A percentile compares a stretch with the other conserved stretches of the same genome.
Conservation (phyloP, 2,113 vertebrate species). For the Pterocles orientalis region DNA sequence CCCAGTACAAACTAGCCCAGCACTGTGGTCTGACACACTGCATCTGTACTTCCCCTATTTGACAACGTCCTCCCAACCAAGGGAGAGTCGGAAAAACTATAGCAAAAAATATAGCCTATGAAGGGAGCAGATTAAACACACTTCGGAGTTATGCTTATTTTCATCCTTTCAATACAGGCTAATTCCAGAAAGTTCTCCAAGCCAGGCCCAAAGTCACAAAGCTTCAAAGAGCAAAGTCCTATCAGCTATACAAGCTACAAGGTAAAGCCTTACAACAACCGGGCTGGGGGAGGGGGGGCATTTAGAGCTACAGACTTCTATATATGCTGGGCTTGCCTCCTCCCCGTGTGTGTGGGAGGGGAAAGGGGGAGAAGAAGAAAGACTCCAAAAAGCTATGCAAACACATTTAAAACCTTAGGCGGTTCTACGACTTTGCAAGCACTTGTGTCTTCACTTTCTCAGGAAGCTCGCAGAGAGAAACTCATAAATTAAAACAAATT, state of each 20-base stretch:
- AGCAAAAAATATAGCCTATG: fast-evolving
- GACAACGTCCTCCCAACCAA: neutral
- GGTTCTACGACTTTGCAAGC: neutral
- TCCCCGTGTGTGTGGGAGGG: neutral
- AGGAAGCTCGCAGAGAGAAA: neutral
- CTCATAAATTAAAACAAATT: neutral
- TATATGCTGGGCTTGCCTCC: neutral
- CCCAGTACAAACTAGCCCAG: neutral
- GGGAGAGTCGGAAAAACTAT: neutral
- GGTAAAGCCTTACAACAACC: neutral
- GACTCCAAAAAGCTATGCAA: neutral
- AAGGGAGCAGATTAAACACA: neutral
- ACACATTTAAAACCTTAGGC: neutral
- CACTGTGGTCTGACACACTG: fast-evolving
- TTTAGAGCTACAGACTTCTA: neutral
- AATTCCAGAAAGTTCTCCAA: neutral
- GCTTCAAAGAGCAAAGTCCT: conserved; percentile 16
- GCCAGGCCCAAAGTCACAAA: neutral
- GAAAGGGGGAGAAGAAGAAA: fast-evolving
- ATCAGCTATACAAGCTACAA: neutral
- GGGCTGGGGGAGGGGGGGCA: neutral
- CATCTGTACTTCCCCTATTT: neutral
- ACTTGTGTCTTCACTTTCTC: neutral
- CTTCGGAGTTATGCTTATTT: neutral
- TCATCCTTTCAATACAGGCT: neutral